Percentiles rank a stretch among this genome's conserved stretches.
Evolutionary conservation across 1,140 invertebrate species (phyloP).

Genomic region (Drosophila chauvacae): DNA sequence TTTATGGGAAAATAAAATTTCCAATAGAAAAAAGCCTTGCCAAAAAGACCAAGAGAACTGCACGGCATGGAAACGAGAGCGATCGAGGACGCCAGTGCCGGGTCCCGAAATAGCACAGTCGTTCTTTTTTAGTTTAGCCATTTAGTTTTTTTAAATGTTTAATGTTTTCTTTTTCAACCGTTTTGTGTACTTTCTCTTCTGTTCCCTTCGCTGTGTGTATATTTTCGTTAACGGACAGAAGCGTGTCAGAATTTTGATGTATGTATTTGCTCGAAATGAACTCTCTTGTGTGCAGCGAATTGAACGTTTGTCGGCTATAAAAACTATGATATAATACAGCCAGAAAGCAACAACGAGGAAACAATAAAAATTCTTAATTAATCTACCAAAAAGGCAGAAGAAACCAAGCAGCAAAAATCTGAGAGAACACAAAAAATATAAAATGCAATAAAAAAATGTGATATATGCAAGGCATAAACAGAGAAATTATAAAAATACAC

Average conservation of each 20-base stretch:
- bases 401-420: constrained; percentile 42
- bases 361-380: constrained; percentile 74
- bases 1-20: constrained; percentile 79
- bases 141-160: constrained; percentile 57
- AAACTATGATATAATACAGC: constrained; percentile 65
- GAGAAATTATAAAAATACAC: constrained; percentile 59
- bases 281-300: constrained; percentile 56
- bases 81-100: constrained; percentile 53
- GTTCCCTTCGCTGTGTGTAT: constrained; percentile 32
- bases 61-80: constrained; percentile 63
- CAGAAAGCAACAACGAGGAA: constrained; percentile 57
- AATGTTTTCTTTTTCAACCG: constrained; percentile 36
- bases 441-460: constrained; percentile 66
- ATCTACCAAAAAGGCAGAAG: constrained; percentile 54
- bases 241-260: constrained; percentile 76
- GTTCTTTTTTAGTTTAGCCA: constrained; percentile 54
- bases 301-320: constrained; percentile 65
- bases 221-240: constrained; percentile 54
- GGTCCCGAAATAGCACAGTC: constrained; percentile 59
- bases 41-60: constrained; percentile 36
- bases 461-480: constrained; percentile 67
- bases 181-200: constrained; percentile 32
- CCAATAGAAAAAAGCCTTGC: constrained; percentile 50
- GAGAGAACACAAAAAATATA: constrained; percentile 26
- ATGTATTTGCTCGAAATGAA: constrained; percentile 66